Conservation (phyloP, 2,113 vertebrate genomes). For the Neopipo cinnamomea region DNA sequence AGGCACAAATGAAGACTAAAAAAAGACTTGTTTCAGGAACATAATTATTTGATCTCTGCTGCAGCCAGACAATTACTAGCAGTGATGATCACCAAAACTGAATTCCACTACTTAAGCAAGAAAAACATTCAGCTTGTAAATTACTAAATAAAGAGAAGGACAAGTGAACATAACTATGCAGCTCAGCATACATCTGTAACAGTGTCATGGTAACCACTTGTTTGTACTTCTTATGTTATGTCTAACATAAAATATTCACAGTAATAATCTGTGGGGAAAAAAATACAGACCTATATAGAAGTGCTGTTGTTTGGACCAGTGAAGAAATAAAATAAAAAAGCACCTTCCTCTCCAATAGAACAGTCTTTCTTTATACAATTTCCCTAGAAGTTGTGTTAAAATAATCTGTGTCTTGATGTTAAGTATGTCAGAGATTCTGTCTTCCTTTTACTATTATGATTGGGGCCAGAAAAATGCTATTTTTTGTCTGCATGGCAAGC, state of each 20-base stretch:
- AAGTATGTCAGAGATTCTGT: background rate
- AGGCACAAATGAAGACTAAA: conserved; percentile 6
- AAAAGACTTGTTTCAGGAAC: background rate
- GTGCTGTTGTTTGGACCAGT: background rate
- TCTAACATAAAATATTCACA: background rate
- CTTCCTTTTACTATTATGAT: background rate
- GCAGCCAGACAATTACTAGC: conserved; percentile 9
- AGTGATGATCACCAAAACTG: background rate
- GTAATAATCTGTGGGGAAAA: background rate
- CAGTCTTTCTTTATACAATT: background rate
- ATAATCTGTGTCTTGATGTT: background rate
- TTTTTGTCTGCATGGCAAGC: background rate
- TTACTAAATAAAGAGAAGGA: background rate
- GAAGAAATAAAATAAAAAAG: background rate
- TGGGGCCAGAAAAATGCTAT: background rate
- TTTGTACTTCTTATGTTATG: background rate
- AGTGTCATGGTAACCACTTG: background rate
- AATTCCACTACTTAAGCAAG: conserved; percentile 15
- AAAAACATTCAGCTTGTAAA: background rate
- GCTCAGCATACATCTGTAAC: background rate
- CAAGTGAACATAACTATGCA: background rate
- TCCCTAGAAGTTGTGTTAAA: background rate
- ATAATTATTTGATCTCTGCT: conserved; percentile 5
- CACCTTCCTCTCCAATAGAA: background rate
- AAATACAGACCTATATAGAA: background rate